phyloP scores from a whole-genome alignment of 2,113 vertebrate genomes.

The Bufo gargarizans region DNA sequence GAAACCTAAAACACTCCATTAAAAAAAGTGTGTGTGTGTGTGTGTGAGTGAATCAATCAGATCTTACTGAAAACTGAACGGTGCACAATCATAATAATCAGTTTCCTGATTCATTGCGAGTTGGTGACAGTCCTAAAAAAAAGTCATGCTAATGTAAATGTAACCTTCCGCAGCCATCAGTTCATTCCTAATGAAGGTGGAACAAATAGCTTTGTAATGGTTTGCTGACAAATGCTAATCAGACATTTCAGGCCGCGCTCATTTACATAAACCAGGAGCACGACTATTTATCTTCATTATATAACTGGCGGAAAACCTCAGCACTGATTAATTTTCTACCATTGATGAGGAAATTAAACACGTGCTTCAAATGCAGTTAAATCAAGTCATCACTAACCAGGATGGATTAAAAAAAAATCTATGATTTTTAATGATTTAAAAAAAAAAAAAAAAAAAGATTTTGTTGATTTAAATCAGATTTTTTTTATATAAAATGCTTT shows the following conservation, averaged over 20 bases:
- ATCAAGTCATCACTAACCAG: background rate
- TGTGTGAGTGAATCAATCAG: too few relatives aligned
- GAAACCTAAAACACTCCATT: too few relatives aligned
- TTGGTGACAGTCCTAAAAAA: background rate
- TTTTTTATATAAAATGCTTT: too few relatives aligned
- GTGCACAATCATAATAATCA: too few relatives aligned
- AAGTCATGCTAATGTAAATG: background rate
- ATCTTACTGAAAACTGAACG: too few relatives aligned
- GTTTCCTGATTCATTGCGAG: background rate
- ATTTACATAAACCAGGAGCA: background rate
- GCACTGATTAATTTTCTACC: background rate
- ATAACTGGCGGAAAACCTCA: background rate
- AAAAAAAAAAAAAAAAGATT: too few relatives aligned
- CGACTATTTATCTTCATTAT: slow-evolving; percentile 19
- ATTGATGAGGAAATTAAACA: slow-evolving; percentile 3
- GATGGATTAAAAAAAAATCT: too few relatives aligned
- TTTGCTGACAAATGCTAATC: slow-evolving; percentile 39
- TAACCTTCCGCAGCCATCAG: background rate
- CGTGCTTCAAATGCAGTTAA: background rate
- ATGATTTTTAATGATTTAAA: too few relatives aligned
- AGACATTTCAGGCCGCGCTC: background rate
- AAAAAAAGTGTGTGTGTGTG: too few relatives aligned
- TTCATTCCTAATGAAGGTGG: background rate
- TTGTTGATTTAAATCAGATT: too few relatives aligned
- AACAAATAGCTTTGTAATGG: slow-evolving; percentile 30